Percentiles rank a stretch among this genome's conserved stretches.
Evolutionary conservation across 2,113 vertebrate genomes (phyloP).

Genomic region (Proteles cristata): DNA sequence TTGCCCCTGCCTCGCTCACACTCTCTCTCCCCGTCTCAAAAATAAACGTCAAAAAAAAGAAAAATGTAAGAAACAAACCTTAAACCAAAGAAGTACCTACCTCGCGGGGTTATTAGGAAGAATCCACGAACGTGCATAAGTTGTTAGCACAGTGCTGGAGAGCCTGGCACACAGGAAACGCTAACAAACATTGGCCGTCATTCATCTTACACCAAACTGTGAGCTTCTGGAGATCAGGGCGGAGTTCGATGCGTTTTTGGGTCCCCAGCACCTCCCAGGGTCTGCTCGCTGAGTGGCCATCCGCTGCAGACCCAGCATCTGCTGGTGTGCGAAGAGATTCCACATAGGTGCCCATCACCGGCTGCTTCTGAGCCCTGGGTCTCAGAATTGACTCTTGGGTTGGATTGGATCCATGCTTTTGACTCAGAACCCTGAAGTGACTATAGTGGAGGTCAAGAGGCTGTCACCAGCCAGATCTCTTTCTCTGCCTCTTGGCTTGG

Average conservation of each 20-base stretch:
- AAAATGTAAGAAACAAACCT: not conserved
- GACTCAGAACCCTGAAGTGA: not conserved
- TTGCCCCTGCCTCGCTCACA: no score
- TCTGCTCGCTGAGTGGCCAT: not conserved
- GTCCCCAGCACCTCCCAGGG: not conserved
- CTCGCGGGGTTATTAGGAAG: not conserved
- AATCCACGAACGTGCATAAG: fast-evolving
- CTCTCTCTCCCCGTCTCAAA: no score
- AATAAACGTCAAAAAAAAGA: not conserved
- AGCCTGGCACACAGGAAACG: not conserved
- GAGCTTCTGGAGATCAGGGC: not conserved
- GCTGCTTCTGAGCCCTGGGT: not conserved
- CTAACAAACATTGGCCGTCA: not conserved
- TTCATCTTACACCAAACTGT: not conserved
- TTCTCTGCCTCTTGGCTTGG: not conserved
- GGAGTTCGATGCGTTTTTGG: no score
- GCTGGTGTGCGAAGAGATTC: not conserved
- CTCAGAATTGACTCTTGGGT: not conserved
- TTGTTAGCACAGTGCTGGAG: not conserved
- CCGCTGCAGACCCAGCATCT: not conserved
- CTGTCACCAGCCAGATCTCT: not conserved
- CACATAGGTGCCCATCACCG: fast-evolving
- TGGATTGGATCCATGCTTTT: not conserved
- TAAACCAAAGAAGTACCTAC: not conserved
- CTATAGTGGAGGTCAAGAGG: not conserved